These are phyloP conservation scores for Porphyrio hochstetteri DNA, from an alignment of 2,113 vertebrate species.

Conservation along the genomic window DNA sequence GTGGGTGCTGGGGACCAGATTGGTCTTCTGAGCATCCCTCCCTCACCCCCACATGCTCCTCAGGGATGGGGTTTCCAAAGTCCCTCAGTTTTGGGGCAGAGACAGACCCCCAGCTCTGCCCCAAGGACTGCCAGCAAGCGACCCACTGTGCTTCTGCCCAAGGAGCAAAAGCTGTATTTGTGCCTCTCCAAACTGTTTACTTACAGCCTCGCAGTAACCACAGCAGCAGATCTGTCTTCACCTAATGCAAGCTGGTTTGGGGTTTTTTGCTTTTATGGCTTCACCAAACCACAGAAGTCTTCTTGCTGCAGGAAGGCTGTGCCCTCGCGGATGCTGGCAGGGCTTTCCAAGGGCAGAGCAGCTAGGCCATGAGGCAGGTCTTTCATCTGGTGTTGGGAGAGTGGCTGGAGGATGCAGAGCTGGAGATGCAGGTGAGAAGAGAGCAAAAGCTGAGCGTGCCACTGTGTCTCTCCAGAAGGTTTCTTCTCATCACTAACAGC, in stretches of 20 bases:
- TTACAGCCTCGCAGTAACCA: not conserved
- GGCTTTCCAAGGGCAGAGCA: not conserved
- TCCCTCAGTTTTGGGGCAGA: not conserved
- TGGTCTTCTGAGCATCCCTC: not conserved
- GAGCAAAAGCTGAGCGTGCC: not conserved
- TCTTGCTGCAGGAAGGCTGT: not conserved
- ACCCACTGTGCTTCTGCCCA: not conserved
- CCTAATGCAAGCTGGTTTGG: too few species aligned
- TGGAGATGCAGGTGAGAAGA: not conserved
- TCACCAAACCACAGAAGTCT: not conserved
- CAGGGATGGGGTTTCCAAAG: not conserved
- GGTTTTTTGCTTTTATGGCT: not conserved
- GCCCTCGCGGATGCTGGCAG: rapidly evolving
- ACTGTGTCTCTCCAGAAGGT: not conserved
- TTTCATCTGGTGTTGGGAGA: too few species aligned
- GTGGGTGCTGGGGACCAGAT: not conserved
- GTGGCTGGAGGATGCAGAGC: not conserved
- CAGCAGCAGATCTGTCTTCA: too few species aligned
- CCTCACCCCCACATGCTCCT: too few species aligned
- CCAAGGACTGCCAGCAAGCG: not conserved
- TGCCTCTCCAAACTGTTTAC: not conserved
- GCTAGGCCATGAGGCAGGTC: not conserved
- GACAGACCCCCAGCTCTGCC: not conserved
- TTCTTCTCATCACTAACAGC: not conserved
- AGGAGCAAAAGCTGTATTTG: not conserved